Evolutionary conservation across 2,797 vertebrate genomes (phyloP).

Genomic region (Prionace glauca): DNA sequence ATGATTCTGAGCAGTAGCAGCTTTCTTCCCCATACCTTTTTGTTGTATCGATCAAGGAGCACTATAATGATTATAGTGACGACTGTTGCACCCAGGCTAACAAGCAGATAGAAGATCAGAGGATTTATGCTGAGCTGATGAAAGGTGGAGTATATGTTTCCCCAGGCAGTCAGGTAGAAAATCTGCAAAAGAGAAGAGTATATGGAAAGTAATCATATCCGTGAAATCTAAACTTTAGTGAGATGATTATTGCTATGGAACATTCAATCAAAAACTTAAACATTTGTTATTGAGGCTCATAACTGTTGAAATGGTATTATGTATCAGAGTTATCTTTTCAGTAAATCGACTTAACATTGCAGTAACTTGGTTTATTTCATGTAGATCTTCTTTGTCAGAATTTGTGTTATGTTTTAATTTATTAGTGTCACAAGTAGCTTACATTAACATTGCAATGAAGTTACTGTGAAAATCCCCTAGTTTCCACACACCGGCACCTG

Average conservation of each 20-base stretch:
- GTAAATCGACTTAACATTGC: not conserved
- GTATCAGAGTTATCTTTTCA: not conserved
- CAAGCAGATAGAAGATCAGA: slow-evolving; percentile 46
- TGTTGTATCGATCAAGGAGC: slow-evolving; percentile 49
- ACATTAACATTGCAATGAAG: no score
- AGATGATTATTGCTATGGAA: not conserved
- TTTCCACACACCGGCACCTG: no score
- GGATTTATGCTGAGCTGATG: not conserved
- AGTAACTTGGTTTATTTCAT: not conserved
- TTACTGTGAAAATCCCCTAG: no score
- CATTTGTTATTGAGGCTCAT: not conserved
- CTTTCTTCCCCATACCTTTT: slow-evolving; percentile 52
- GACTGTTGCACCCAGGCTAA: slow-evolving; percentile 50
- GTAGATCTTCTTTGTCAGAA: not conserved
- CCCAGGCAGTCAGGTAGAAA: slow-evolving; percentile 7
- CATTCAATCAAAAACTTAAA: not conserved
- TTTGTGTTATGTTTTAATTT: no score
- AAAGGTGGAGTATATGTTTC: slow-evolving; percentile 20
- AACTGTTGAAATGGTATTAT: not conserved
- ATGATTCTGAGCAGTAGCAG: not conserved
- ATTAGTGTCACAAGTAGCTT: no score
- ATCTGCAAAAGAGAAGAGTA: not conserved
- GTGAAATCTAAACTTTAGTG: not conserved
- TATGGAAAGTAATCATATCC: not conserved
- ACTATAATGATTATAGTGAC: slow-evolving; percentile 51